Evolutionary conservation across 1,140 invertebrate genomes (phyloP).

Genomic region (Ephestia elutella): DNA sequence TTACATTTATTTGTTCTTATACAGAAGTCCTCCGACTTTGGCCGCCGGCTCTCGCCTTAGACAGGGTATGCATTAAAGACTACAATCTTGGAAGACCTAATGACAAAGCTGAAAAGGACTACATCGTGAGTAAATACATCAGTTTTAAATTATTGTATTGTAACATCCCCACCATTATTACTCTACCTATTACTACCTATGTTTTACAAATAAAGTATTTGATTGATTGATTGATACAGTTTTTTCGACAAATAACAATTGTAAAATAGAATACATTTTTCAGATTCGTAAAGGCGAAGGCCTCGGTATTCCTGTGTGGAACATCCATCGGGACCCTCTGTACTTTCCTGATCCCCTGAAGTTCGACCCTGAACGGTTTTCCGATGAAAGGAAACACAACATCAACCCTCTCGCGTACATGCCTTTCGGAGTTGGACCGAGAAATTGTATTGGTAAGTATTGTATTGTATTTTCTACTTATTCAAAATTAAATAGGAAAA

Average conservation of each 20-base stretch:
- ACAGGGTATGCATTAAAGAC: slow-evolving; percentile 69
- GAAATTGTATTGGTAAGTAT: slow-evolving; percentile 79
- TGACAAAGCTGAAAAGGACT: slow-evolving; percentile 24
- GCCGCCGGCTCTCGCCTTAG: slow-evolving; percentile 62
- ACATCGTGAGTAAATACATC: slow-evolving; percentile 20
- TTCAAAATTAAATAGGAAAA: too few relatives aligned
- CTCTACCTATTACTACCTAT: too few relatives aligned
- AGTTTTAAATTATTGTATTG: too few relatives aligned
- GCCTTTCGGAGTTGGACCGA: slow-evolving; percentile 79
- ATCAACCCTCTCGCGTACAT: slow-evolving; percentile 72
- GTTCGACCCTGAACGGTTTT: slow-evolving; percentile 77
- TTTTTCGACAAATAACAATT: too few relatives aligned
- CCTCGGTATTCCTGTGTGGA: slow-evolving; percentile 69
- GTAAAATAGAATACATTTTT: slow-evolving; percentile 6
- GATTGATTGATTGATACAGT: too few relatives aligned
- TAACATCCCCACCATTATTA: too few relatives aligned
- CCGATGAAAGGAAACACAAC: slow-evolving; percentile 70
- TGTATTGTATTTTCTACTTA: background rate
- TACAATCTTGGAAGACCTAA: slow-evolving; percentile 57
- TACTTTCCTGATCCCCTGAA: slow-evolving; percentile 74
- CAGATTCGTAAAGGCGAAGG: slow-evolving; percentile 57
- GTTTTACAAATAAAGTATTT: too few relatives aligned
- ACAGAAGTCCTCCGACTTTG: slow-evolving; percentile 75
- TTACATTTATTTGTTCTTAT: too few relatives aligned
- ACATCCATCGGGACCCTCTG: slow-evolving; percentile 73